Conservation (phyloP, 1,140 invertebrate genomes). For the Tribolium madens region DNA sequence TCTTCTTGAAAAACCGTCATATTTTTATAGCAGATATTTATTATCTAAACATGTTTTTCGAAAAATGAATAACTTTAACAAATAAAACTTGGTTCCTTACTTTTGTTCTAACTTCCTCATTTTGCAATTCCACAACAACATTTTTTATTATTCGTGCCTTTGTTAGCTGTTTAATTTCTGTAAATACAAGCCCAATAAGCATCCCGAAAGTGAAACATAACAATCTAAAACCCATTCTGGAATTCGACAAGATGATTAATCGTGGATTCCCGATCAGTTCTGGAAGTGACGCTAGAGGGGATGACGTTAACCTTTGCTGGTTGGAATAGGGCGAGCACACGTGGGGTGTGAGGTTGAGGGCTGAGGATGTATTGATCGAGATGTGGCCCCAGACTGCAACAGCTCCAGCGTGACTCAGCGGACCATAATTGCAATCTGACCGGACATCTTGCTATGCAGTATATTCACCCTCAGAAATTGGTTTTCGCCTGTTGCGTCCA, state of each 20-base stretch:
- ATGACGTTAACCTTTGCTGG: slow-evolving; percentile 36
- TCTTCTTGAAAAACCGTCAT: too few species aligned
- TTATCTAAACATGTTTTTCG: too few species aligned
- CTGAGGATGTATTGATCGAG: slow-evolving; percentile 40
- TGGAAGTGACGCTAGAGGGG: slow-evolving; percentile 13
- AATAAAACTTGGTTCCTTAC: too few species aligned
- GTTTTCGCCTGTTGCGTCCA: background rate
- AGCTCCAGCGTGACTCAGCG: slow-evolving; percentile 39
- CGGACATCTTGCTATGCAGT: slow-evolving; percentile 11
- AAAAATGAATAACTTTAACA: too few species aligned
- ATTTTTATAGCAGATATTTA: too few species aligned
- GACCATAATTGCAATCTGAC: slow-evolving; percentile 21
- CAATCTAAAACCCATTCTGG: background rate
- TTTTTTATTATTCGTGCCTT: too few species aligned
- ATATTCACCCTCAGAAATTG: background rate
- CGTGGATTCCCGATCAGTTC: background rate
- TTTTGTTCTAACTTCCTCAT: too few species aligned
- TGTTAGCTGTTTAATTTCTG: too few species aligned
- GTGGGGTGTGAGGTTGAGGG: slow-evolving; percentile 37
- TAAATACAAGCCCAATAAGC: too few species aligned
- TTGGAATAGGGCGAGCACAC: slow-evolving; percentile 12
- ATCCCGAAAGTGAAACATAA: background rate
- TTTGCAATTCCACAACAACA: too few species aligned
- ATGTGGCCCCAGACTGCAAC: slow-evolving; percentile 39
- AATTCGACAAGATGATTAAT: slow-evolving; percentile 10